Evolutionary conservation across 1,140 invertebrate genomes (phyloP), one percentile per base, ranked within the genome.

Genomic region (Saxidomus purpurata): DNA sequence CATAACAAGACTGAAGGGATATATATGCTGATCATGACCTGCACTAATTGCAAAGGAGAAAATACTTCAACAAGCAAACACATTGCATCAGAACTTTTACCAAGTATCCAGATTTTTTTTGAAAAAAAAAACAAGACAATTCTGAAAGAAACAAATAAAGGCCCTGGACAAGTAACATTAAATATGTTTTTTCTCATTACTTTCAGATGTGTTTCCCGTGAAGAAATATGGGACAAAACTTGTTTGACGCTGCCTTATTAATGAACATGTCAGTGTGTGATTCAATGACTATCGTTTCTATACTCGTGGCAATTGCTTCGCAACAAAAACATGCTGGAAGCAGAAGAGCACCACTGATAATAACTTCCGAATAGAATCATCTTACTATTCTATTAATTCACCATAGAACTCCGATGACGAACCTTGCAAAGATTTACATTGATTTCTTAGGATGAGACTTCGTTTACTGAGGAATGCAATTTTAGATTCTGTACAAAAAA

Each of bases 341-440:
- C n/a, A 22, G 4, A 55, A 55, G 52, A 15, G 15, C 22, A 55
- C 4, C 19, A 55, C 15, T 19, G 19, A 13, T 22, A 55, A 55
- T 22, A n/a, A 55, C 52, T 15, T 55, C 52, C 52, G 6, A 55
- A 49, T 22, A 55, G 15, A 19, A 13, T 55, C 3, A 13, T 55
- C 52, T 67, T 67, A 71, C 36, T 38, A 38, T 28, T 71, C 9
- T 71, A 38, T 71, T 71, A 71, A 71, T 71, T 71, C 22, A 71
- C 31, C 4, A 15, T 4, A 71, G 22, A 38, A 38, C 17, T 36
- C 8, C 19, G 63, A 4, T 67, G 19, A 6, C 63, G 19, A 3
- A 31, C 8, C 2, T 38, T 11, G 67, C 31, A 38, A 3, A 38
- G 67, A 71, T n/a, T 38, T 71, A n/a, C 67, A 71, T 71, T 28